A percentile compares a stretch with the other conserved stretches of the same genome.
These are phyloP conservation scores for Myathropa florea DNA, from an alignment of 2,888 invertebrate genomes.

Conservation along the genomic window DNA sequence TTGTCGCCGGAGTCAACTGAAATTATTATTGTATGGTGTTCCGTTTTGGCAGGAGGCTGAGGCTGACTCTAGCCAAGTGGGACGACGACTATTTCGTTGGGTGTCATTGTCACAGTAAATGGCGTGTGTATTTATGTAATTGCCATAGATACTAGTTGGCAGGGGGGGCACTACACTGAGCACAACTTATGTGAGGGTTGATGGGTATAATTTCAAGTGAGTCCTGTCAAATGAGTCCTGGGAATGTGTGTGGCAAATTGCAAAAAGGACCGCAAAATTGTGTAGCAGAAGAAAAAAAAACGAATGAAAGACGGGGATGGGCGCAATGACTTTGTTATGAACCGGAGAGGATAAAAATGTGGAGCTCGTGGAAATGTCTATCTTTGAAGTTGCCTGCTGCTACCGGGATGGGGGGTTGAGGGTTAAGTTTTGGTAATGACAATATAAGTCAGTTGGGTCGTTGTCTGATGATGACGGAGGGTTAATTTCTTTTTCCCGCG, in stretches of 20 bases:
- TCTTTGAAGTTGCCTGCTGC: background rate
- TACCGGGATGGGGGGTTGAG: background rate
- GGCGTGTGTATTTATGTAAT: constrained; percentile 55
- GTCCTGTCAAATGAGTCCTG: constrained; percentile 23
- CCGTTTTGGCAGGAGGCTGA: constrained; percentile 33
- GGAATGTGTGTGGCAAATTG: constrained; percentile 25
- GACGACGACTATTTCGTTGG: constrained; percentile 24
- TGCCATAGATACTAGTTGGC: constrained; percentile 25
- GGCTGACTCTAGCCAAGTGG: constrained; percentile 35
- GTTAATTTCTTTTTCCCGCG: background rate
- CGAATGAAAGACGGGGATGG: background rate
- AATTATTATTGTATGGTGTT: constrained; percentile 44
- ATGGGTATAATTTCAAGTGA: constrained; percentile 34
- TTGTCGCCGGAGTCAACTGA: constrained; percentile 29
- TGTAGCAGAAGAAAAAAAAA: background rate
- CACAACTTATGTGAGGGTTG: constrained; percentile 24
- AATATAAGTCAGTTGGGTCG: background rate
- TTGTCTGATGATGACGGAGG: background rate
- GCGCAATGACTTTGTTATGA: constrained; percentile 15
- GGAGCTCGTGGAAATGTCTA: constrained; percentile 1
- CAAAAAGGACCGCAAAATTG: constrained; percentile 31
- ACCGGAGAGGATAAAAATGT: background rate
- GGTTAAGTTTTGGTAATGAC: background rate
- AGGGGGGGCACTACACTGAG: background rate
- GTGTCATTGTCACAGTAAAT: constrained; percentile 50